Evolutionary conservation across 2,797 vertebrate genomes (phyloP).

Genomic region (Muscicapa comitata): DNA sequence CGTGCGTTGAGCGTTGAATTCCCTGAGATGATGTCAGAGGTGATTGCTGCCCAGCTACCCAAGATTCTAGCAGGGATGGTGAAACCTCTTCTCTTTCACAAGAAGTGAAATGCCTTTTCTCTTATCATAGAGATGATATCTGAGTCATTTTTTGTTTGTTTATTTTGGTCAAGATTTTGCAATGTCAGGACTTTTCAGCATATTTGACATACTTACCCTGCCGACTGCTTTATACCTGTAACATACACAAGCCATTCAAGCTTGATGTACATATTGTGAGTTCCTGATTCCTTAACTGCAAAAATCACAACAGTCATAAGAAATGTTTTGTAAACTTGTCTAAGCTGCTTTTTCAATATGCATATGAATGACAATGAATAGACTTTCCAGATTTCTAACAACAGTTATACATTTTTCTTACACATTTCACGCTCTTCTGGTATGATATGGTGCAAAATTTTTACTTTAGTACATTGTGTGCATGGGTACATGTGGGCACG

Average conservation of each 20-base stretch:
- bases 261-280: constrained; percentile 55
- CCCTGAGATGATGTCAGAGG: constrained; percentile 99
- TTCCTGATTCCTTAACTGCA: constrained; percentile 51
- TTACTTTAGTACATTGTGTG: not conserved
- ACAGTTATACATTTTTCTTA: constrained; percentile 52
- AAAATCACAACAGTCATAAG: constrained; percentile 39
- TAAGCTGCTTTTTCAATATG: constrained; percentile 57
- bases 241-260: constrained; percentile 51
- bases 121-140: constrained; percentile 50
- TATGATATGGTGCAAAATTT: constrained; percentile 14
- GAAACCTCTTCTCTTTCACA: constrained; percentile 94
- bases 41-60: constrained; percentile 94
- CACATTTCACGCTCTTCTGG: not conserved
- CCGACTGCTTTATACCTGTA: constrained; percentile 65
- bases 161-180: constrained; percentile 50
- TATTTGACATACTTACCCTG: constrained; percentile 31
- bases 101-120: constrained; percentile 82
- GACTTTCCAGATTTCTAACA: constrained; percentile 25
- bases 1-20: constrained; percentile 94
- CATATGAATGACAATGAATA: constrained; percentile 20
- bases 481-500: not conserved
- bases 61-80: constrained; percentile 98
- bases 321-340: constrained; percentile 57
- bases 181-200: constrained; percentile 50
- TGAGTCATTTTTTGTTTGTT: constrained; percentile 26